Base-by-base conservation (phyloP, 2,797 vertebrate species). In the Coilia nasus region DNA sequence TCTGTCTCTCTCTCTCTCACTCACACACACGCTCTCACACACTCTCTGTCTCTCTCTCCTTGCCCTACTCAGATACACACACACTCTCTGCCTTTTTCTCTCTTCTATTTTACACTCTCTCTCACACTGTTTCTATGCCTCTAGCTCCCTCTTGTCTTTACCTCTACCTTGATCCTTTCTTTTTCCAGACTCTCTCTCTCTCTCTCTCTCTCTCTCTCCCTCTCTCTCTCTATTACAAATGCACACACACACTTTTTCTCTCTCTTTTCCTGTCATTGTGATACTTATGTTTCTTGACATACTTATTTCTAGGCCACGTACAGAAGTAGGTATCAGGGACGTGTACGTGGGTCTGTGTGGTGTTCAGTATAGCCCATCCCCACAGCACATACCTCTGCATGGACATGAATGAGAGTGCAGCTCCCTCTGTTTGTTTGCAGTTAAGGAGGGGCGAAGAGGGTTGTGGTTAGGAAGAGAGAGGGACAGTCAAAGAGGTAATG, bases 131-230 rank as follows among this genome's bases (percentile, higher is more conserved):
- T 41, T 59, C 19, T 59, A 3, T 59, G 19, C 21, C 57, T 59
- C 14, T 41, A 41, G 35, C 35, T 41, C 35, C 35, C 35, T 5
- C 35, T 41, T 41, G n/a, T n/a, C n/a, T n/a, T n/a, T n/a, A n/a
- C 35, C 62, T 17, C 85, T 83, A 75, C 83, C 83, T 83, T 86
- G 71, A 86, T 67, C 81, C 54, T 78, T 28, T 80, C 23, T 86
- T 19, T 81, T 41, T 31, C n/a, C n/a, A n/a, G n/a, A n/a, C n/a
- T n/a, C 60, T 23, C 60, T n/a, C 19, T n/a, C 21, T 64, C 60
- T 64, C 60, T 64, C 60, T 64, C 60, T 64, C 60, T 62, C 19
- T 62, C 60, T 62, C 60, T 25, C 23, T 31, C 62, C 15, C 25
- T 31, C 62, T 31, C 23, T 67, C 62, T 67, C 62, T 67, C 62